phyloP scores from a whole-genome alignment of 2,113 vertebrate species.

The Reinhardtius hippoglossoides region DNA sequence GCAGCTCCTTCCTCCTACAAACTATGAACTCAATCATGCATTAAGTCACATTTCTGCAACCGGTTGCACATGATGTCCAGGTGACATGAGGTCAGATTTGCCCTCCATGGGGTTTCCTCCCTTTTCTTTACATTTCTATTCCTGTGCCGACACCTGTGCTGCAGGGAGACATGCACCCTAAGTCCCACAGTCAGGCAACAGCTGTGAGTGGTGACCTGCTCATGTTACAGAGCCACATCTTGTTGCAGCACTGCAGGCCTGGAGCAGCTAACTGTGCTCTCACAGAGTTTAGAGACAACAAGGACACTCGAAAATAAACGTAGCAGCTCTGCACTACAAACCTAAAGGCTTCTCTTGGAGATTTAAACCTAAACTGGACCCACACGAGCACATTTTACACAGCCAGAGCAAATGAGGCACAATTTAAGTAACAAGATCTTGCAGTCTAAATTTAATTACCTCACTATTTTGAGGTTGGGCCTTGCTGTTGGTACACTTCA shows the following conservation, averaged over 20 bases:
- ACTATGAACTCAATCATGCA: not conserved
- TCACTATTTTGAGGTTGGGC: conserved; percentile 70
- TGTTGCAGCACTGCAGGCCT: conserved; percentile 50
- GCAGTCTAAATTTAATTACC: conserved; percentile 72
- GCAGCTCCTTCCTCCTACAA: not conserved
- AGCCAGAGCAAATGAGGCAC: not conserved
- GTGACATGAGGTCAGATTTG: conserved; percentile 24
- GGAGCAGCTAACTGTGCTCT: conserved; percentile 14
- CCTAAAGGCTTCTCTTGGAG: not conserved
- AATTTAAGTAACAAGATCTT: conserved; percentile 60
- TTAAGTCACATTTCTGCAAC: not conserved
- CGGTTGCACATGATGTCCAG: not conserved
- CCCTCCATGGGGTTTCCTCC: not conserved
- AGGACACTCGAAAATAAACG: conserved; percentile 53
- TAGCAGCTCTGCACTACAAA: not conserved
- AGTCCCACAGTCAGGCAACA: conserved; percentile 70
- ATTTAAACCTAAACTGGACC: conserved; percentile 10
- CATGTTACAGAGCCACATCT: conserved; percentile 75
- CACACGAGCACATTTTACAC: not conserved
- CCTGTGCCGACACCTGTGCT: conserved; percentile 63
- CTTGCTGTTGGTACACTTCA: conserved; percentile 27
- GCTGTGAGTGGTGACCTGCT: conserved; percentile 78
- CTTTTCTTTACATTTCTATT: conserved; percentile 32
- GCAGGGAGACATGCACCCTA: conserved; percentile 37
- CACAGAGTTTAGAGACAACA: conserved; percentile 31